Conservation (phyloP, 2,888 invertebrate genomes). For the Acanthococcus lagerstroemiae region DNA sequence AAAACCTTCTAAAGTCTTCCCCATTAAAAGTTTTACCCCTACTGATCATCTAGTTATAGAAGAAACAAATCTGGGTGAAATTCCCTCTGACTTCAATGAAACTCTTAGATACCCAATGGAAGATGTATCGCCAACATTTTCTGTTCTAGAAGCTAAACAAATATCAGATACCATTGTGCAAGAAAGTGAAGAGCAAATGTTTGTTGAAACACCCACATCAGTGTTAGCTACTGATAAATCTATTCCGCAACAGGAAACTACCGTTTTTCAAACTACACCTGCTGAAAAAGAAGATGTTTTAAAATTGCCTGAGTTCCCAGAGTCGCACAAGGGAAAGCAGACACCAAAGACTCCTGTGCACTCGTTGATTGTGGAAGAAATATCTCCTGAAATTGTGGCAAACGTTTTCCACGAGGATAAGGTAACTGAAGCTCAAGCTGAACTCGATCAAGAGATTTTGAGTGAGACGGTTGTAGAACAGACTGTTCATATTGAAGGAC, state of each 20-base stretch:
- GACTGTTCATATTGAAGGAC: slow-evolving; percentile 48
- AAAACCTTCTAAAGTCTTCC: slow-evolving; percentile 47
- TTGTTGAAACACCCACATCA: slow-evolving; percentile 41
- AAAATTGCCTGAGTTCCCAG: slow-evolving; percentile 46
- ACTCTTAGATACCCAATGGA: slow-evolving; percentile 49
- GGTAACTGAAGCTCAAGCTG: slow-evolving; percentile 44
- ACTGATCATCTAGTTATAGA: slow-evolving; percentile 52
- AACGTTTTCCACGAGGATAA: slow-evolving; percentile 43
- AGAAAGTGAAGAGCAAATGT: slow-evolving; percentile 51
- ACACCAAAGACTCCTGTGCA: slow-evolving; percentile 46
- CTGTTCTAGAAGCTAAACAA: slow-evolving; percentile 55
- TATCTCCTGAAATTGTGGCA: slow-evolving; percentile 43
- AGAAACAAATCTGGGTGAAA: slow-evolving; percentile 51
- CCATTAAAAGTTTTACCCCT: slow-evolving; percentile 50
- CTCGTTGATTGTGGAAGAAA: slow-evolving; percentile 47
- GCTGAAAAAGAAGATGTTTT: slow-evolving; percentile 57
- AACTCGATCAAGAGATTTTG: slow-evolving; percentile 42
- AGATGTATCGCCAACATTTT: slow-evolving; percentile 46
- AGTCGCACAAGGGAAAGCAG: slow-evolving; percentile 46
- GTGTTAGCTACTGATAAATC: slow-evolving; percentile 45
- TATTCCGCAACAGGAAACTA: slow-evolving; percentile 52
- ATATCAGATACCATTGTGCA: slow-evolving; percentile 51
- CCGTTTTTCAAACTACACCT: slow-evolving; percentile 52
- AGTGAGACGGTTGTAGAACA: slow-evolving; percentile 48
- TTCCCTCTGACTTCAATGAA: slow-evolving; percentile 46